A percentile compares a stretch with the other conserved stretches of the same genome.
Evolutionary conservation across 2,888 invertebrate species (phyloP).

Genomic region (Dynastes grantii): DNA sequence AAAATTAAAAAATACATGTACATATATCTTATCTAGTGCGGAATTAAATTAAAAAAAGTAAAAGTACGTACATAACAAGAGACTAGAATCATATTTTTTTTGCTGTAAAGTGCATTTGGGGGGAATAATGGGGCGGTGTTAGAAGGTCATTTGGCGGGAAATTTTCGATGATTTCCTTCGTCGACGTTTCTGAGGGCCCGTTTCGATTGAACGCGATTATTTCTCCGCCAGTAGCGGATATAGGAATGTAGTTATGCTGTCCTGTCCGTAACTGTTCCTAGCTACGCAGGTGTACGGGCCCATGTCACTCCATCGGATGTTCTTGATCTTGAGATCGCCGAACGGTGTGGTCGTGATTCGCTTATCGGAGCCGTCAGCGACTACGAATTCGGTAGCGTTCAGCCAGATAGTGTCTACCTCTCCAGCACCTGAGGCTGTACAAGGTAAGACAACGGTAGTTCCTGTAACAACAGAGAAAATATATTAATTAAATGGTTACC

Average conservation of each 20-base stretch:
- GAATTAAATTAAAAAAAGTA: slow-evolving; percentile 9
- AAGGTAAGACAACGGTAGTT: slow-evolving; percentile 78
- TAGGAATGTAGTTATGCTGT: slow-evolving; percentile 79
- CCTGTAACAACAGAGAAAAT: slow-evolving; percentile 66
- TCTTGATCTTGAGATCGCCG: slow-evolving; percentile 84
- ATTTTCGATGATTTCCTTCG: too few species aligned
- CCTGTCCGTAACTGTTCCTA: slow-evolving; percentile 78
- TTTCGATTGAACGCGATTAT: neutral
- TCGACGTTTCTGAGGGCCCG: too few species aligned
- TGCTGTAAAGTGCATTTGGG: neutral
- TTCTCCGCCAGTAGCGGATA: slow-evolving; percentile 76
- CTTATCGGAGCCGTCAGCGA: slow-evolving; percentile 72
- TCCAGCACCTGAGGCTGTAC: slow-evolving; percentile 78
- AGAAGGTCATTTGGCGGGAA: neutral
- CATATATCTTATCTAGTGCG: slow-evolving; percentile 19
- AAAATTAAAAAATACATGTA: neutral
- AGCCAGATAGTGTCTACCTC: slow-evolving; percentile 80
- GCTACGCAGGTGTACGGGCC: slow-evolving; percentile 86
- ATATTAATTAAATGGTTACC: too few species aligned
- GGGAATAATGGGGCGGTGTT: neutral
- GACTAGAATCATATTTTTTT: slow-evolving; percentile 41
- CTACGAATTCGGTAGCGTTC: slow-evolving; percentile 72
- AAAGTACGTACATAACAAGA: slow-evolving; percentile 19
- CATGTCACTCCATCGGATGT: slow-evolving; percentile 86
- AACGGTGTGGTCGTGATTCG: slow-evolving; percentile 74